Base-by-base conservation (phyloP, 2,797 vertebrate genomes). In the Falco peregrinus region DNA sequence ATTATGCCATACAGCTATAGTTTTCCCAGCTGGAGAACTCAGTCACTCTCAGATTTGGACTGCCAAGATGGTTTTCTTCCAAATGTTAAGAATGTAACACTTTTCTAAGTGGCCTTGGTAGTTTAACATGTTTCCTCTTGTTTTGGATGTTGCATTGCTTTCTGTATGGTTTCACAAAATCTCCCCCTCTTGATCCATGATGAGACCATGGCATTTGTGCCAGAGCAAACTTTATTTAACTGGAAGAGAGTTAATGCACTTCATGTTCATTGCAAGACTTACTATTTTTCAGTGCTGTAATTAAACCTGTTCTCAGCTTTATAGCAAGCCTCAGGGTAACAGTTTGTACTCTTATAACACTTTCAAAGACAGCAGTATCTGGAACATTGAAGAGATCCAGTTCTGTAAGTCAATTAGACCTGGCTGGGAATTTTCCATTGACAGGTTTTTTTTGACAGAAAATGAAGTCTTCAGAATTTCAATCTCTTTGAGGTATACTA, bases 271-370 rank as follows among this genome's bases (percentile, higher is more conserved):
- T 65, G 26, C 39, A 87, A 89, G 18, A 87, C 50, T 16, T 71
- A 51, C 16, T 37, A 9, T 60, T 93, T 90, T 71, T 87, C 57
- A 75, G 13, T 47, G 54, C 29, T 69, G 29, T 59, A 89, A 61
- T 94, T 90, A 93, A 87, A 80, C 14, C 26, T 54, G 24, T 71
- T 83, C 78, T 90, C n/a, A 65, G n/a, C 37, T 83, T 87, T 78
- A 68, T 19, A 75, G 24, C 16, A 83, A 87, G 37, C 14, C 39
- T 83, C 24, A 22, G 14, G 29, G 50, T 68, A 78, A 75, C 18
- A 61, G 12, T 90, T 80, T 75, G 33, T 70, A 47, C 0, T 1
- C 26, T 83, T 74, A 29, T 43, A 84, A 37, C 20, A n/a, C 16
- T 74, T 92, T n/a, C 45, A 71, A 80, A 86, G n/a, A 75, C 10